phyloP scores from a whole-genome alignment of 2,113 vertebrate genomes.

The Cairina moschata region DNA sequence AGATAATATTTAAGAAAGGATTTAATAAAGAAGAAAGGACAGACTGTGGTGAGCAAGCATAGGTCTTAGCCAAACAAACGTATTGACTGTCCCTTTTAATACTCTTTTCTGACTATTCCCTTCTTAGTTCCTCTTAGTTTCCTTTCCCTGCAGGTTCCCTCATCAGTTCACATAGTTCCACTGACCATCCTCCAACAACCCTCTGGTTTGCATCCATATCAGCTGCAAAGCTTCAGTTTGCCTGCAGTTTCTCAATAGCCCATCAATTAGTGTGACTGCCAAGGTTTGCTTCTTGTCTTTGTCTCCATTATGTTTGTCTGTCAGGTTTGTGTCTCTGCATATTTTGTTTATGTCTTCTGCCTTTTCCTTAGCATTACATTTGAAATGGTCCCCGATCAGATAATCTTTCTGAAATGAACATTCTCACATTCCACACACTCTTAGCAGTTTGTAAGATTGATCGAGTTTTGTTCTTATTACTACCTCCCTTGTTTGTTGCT shows the following conservation, averaged over 20 bases:
- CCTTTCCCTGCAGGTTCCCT: not conserved
- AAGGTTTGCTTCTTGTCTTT: not conserved
- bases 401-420: not conserved
- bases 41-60: accelerated
- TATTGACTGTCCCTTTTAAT: not conserved
- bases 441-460: not conserved
- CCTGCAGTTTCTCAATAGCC: not conserved
- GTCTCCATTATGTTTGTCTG: not conserved
- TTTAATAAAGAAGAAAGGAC: not conserved
- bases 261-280: not conserved
- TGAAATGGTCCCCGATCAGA: not conserved
- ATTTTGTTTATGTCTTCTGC: not conserved
- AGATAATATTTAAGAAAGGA: not conserved
- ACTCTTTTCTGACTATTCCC: not conserved
- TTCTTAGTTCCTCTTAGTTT: not conserved
- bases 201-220: not conserved
- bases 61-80: not conserved
- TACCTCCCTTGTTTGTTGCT: not conserved
- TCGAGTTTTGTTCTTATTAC: not conserved
- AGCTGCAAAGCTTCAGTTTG: not conserved
- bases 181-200: accelerated
- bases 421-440: not conserved
- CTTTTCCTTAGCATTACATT: not conserved
- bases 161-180: not conserved
- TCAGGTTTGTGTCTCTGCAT: not conserved